Conservation (phyloP, 2,113 vertebrate genomes). For the Tachuris rubrigastra region DNA sequence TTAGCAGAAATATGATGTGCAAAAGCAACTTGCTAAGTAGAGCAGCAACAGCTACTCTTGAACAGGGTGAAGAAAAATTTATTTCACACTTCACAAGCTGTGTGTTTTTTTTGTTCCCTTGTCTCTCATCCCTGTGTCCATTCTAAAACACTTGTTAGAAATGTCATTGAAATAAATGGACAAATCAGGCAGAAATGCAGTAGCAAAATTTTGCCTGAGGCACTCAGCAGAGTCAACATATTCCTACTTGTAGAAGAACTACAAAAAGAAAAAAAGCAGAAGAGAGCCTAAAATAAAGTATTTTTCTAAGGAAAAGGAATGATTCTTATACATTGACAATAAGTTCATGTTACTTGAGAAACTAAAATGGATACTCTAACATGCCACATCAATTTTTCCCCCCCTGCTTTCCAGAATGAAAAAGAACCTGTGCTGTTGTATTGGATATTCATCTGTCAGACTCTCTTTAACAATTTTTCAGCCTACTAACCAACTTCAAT, state of each 20-base stretch:
- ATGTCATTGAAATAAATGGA: background rate
- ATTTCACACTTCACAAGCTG: background rate
- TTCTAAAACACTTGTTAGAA: background rate
- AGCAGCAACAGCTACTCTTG: background rate
- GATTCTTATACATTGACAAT: background rate
- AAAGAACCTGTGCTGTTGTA: background rate
- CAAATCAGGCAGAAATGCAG: slow-evolving; percentile 8
- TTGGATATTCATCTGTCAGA: background rate
- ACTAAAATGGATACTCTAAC: background rate
- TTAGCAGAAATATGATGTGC: background rate
- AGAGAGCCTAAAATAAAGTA: background rate
- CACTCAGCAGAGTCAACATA: background rate
- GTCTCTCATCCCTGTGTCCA: background rate
- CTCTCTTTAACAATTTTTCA: background rate
- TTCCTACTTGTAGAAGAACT: background rate
- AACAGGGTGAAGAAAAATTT: background rate
- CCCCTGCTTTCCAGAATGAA: background rate
- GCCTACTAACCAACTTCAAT: background rate
- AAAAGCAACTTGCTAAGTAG: background rate
- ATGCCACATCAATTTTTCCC: background rate
- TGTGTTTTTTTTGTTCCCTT: background rate
- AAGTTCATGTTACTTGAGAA: background rate
- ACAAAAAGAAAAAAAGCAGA: background rate
- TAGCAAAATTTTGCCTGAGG: slow-evolving; percentile 9
- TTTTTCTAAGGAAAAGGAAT: background rate